Evolutionary conservation across 2,797 vertebrate genomes (phyloP).

Genomic region (Merluccius polli): DNA sequence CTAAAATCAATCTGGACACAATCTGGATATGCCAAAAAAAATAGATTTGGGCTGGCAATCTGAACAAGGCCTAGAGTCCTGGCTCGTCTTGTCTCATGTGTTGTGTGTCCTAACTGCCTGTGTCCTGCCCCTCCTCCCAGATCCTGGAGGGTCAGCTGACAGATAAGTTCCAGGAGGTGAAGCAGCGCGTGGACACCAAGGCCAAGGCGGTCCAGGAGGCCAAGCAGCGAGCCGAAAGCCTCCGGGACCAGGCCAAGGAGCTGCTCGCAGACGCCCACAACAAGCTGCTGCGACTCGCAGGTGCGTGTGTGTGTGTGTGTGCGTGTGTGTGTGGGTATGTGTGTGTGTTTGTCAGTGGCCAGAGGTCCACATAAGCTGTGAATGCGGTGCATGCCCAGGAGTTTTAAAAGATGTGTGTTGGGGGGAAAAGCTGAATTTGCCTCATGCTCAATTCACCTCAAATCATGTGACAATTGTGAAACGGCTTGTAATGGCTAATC

Average conservation of each 20-base stretch:
- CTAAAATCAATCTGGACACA: too few relatives aligned
- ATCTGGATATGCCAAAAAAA: too few relatives aligned
- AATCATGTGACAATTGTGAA: too few relatives aligned
- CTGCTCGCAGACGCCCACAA: constrained; percentile 83
- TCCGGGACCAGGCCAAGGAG: constrained; percentile 83
- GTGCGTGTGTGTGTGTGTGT: constrained; percentile 55
- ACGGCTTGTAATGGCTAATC: too few relatives aligned
- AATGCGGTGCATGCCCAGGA: background rate
- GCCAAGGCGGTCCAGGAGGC: constrained; percentile 81
- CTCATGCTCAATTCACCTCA: too few relatives aligned
- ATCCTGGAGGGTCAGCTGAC: constrained; percentile 84
- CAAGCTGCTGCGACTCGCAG: constrained; percentile 85
- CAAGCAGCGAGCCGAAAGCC: constrained; percentile 80
- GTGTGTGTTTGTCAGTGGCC: background rate
- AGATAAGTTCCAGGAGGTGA: constrained; percentile 85
- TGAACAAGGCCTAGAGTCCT: too few relatives aligned
- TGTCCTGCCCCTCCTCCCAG: constrained; percentile 56
- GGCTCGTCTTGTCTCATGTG: background rate
- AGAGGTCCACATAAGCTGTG: too few relatives aligned
- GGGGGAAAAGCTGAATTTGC: too few relatives aligned
- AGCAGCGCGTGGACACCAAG: constrained; percentile 85
- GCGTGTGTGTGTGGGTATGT: background rate
- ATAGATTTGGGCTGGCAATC: too few relatives aligned
- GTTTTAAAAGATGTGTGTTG: too few relatives aligned
- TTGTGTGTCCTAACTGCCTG: background rate